A percentile compares a stretch with the other conserved stretches of the same genome.
These are phyloP conservation scores for Riptortus pedestris DNA, from an alignment of 1,140 invertebrate genomes.

Conservation along the genomic window DNA sequence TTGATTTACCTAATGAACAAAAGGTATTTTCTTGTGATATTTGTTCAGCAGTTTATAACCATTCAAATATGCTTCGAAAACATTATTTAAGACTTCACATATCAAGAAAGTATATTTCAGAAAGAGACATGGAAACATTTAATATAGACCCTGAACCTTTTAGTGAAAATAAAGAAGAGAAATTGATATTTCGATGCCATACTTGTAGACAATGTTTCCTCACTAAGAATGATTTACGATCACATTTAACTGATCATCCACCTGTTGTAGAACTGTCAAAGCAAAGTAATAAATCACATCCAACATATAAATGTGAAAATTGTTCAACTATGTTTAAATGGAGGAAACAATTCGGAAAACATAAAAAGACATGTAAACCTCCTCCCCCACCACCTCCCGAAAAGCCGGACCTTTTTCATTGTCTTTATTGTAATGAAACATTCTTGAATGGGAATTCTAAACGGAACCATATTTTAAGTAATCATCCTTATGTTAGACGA, in stretches of 20 bases:
- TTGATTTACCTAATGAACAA: constrained; percentile 33
- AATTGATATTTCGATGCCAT: constrained; percentile 38
- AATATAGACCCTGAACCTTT: constrained; percentile 25
- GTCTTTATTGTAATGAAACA: constrained; percentile 33
- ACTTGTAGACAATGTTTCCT: constrained; percentile 37
- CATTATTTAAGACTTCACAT: constrained; percentile 47
- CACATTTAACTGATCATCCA: constrained; percentile 34
- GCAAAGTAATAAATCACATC: constrained; percentile 14
- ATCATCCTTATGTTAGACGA: constrained; percentile 31
- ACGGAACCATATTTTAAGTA: constrained; percentile 30
- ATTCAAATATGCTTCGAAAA: constrained; percentile 45
- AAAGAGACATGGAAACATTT: constrained; percentile 36
- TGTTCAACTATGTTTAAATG: constrained; percentile 24
- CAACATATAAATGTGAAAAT: constrained; percentile 24
- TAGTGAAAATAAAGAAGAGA: constrained; percentile 18
- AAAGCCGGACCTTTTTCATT: constrained; percentile 22
- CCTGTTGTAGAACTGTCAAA: constrained; percentile 20
- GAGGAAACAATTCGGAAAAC: constrained; percentile 27
- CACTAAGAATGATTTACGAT: constrained; percentile 35
- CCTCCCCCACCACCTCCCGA: not conserved
- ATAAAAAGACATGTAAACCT: constrained; percentile 25
- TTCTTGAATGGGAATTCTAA: constrained; percentile 28
- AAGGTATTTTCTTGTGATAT: constrained; percentile 44
- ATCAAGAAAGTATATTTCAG: constrained; percentile 42
- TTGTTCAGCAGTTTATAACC: constrained; percentile 41